Evolutionary conservation across 2,113 vertebrate genomes (phyloP).

Genomic region (Notiomystis cincta): DNA sequence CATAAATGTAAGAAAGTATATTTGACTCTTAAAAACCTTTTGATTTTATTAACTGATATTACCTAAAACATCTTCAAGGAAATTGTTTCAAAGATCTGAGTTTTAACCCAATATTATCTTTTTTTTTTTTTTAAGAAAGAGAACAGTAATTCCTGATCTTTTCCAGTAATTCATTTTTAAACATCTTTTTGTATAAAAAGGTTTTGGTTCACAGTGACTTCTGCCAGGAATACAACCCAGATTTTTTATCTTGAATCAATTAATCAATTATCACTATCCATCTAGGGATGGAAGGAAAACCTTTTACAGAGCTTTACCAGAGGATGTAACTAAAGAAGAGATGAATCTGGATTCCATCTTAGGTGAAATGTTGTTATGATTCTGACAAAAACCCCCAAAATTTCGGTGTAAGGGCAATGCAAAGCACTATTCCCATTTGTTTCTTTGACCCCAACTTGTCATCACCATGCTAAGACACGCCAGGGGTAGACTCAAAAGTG

Average conservation of each 20-base stretch:
- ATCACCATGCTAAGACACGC: not conserved
- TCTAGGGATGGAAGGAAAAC: not conserved
- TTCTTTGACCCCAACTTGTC: not conserved
- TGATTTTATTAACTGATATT: not conserved
- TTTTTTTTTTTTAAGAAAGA: not conserved
- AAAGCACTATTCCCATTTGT: not conserved
- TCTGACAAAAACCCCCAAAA: not conserved
- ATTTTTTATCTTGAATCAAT: not conserved
- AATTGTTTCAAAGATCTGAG: not conserved
- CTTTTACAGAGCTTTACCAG: not conserved
- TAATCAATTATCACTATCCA: not conserved
- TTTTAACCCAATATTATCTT: not conserved
- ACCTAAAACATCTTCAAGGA: not conserved
- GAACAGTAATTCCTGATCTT: not conserved
- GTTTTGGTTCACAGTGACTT: not conserved
- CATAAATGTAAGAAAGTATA: not conserved
- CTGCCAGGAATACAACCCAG: not conserved
- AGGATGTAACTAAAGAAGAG: not conserved
- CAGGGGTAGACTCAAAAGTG: not conserved
- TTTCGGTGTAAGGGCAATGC: not conserved
- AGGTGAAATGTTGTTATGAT: not conserved
- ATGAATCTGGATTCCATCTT: not conserved
- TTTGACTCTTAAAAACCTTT: constrained; percentile 17
- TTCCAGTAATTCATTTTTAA: not conserved
- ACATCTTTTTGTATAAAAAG: not conserved